Percentiles rank a stretch among this genome's conserved stretches.
Evolutionary conservation across 2,888 invertebrate genomes (phyloP).

Genomic region (Hyles lineata): DNA sequence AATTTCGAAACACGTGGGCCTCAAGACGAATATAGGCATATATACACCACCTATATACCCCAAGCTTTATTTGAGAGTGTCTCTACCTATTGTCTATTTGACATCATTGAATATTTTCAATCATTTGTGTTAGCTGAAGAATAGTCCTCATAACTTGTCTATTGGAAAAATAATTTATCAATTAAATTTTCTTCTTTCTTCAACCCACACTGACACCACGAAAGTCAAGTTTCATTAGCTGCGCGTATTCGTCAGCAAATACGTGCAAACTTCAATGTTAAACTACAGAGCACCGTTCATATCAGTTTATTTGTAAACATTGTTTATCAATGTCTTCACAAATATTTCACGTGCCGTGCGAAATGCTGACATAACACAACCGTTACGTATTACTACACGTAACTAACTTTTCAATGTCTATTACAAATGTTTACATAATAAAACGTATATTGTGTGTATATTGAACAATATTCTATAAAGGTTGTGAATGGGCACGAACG

Average conservation of each 20-base stretch:
- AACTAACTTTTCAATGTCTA: slow-evolving; percentile 18
- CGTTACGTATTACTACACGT: slow-evolving; percentile 37
- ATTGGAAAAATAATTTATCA: not conserved
- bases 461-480: not conserved
- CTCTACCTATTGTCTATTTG: no score
- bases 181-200: not conserved
- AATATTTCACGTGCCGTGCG: slow-evolving; percentile 23
- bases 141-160: no score
- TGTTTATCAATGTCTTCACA: slow-evolving; percentile 24
- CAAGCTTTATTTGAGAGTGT: no score
- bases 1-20: no score
- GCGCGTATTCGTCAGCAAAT: not conserved
- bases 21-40: no score
- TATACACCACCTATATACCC: no score
- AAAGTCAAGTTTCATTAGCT: no score
- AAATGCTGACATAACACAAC: slow-evolving; percentile 43
- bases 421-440: slow-evolving; percentile 16
- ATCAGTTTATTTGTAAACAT: slow-evolving; percentile 27
- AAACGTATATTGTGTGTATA: not conserved
- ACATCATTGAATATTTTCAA: no score
- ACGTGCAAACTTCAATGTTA: not conserved
- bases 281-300: not conserved
- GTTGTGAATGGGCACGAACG: slow-evolving; percentile 4
- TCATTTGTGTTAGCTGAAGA: no score
- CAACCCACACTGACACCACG: no score